These are phyloP conservation scores for Hyles vespertilio DNA, from an alignment of 1,140 invertebrate genomes.

Conservation along the genomic window DNA sequence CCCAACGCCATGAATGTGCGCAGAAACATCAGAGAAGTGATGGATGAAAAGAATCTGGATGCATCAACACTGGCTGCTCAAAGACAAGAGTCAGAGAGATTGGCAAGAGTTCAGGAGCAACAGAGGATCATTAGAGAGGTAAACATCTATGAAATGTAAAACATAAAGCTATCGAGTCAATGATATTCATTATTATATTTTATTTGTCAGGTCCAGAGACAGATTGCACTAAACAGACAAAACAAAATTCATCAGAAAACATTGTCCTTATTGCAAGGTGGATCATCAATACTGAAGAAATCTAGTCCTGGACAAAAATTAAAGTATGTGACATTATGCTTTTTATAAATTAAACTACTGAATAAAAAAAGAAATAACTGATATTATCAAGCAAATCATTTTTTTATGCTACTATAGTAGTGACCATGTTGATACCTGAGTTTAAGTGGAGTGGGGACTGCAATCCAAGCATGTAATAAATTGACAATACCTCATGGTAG, in stretches of 20 bases:
- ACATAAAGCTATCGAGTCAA: slow-evolving; percentile 4
- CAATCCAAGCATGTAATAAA: too few species aligned
- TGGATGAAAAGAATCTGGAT: slow-evolving; percentile 94
- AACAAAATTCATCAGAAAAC: slow-evolving; percentile 82
- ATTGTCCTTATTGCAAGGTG: slow-evolving; percentile 82
- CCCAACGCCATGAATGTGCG: slow-evolving; percentile 83
- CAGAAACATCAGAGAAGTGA: slow-evolving; percentile 92
- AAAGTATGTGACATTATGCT: slow-evolving; percentile 48
- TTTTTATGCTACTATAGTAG: too few species aligned
- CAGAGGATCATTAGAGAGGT: slow-evolving; percentile 86
- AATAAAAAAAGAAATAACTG: too few species aligned
- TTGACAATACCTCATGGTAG: too few species aligned
- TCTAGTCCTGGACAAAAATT: slow-evolving; percentile 57
- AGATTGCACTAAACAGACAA: slow-evolving; percentile 82
- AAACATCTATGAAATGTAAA: background rate
- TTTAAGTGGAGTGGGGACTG: too few species aligned
- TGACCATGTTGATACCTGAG: too few species aligned
- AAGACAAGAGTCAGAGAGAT: slow-evolving; percentile 92
- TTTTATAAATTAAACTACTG: too few species aligned
- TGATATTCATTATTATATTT: slow-evolving; percentile 8
- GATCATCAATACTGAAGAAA: slow-evolving; percentile 76
- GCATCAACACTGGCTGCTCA: slow-evolving; percentile 94
- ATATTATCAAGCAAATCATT: too few species aligned
- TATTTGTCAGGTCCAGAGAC: slow-evolving; percentile 77
- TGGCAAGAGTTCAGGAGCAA: slow-evolving; percentile 89